Evolutionary conservation across 2,113 vertebrate species (phyloP).

Genomic region (Trinectes maculatus): DNA sequence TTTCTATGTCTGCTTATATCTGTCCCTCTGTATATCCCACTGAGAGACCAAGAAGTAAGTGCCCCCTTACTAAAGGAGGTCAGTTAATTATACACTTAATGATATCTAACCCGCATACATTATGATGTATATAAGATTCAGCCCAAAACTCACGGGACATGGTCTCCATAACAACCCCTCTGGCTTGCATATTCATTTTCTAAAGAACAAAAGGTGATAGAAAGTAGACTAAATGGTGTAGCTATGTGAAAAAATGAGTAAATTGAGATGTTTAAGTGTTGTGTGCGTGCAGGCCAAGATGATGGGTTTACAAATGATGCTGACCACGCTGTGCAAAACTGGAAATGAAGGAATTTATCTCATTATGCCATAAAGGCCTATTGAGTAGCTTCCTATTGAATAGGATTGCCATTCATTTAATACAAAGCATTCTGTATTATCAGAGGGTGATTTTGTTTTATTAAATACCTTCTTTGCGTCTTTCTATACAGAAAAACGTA

Average conservation of each 20-base stretch:
- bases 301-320: not conserved
- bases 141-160: not conserved
- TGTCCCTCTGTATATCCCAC: not conserved
- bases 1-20: not conserved
- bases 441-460: too few relatives aligned
- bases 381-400: conserved; percentile 6
- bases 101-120: not conserved
- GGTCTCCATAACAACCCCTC: conserved; percentile 15
- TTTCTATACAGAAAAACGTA: too few relatives aligned
- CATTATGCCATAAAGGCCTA: conserved; percentile 6
- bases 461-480: too few relatives aligned
- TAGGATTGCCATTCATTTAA: too few relatives aligned
- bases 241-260: not conserved
- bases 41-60: not conserved
- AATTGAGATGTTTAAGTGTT: too few relatives aligned
- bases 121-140: conserved; percentile 1
- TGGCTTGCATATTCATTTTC: conserved; percentile 21
- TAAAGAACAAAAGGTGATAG: not conserved
- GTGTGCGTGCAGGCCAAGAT: too few relatives aligned
- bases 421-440: not conserved
- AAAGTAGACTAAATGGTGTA: conserved; percentile 12
- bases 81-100: conserved; percentile 20
- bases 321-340: conserved; percentile 12
- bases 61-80: conserved; percentile 1
- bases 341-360: not conserved